A percentile compares a stretch with the other conserved stretches of the same genome.
These are phyloP conservation scores for Rhea americana DNA, from an alignment of 2,113 vertebrate species.

Conservation along the genomic window DNA sequence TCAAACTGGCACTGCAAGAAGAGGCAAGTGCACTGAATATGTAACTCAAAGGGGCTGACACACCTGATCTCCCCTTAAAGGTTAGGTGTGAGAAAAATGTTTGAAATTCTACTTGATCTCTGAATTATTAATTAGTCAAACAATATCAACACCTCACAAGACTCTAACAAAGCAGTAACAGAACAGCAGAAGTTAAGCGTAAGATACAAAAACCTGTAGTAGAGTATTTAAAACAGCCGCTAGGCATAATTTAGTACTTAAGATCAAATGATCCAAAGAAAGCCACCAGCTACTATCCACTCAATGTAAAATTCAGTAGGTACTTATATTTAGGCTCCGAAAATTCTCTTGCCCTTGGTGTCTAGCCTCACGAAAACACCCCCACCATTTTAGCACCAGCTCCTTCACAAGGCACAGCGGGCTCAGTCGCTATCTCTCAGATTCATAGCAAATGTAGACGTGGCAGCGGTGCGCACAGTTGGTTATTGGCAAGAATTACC, in stretches of 20 bases:
- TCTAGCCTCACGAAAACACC: not conserved
- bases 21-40: fast-evolving
- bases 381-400: not conserved
- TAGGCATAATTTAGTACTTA: not conserved
- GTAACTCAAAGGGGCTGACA: not conserved
- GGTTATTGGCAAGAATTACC: not conserved
- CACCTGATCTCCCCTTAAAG: not conserved
- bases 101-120: not conserved
- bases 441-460: not conserved
- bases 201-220: not conserved
- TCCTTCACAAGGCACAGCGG: not conserved
- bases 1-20: not conserved
- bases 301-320: not conserved
- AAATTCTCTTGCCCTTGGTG: not conserved
- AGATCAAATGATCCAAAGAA: not conserved
- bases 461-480: not conserved
- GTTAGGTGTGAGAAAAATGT: not conserved
- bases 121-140: not conserved
- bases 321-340: not conserved
- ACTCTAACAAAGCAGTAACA: not conserved
- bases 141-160: not conserved
- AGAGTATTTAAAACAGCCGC: not conserved
- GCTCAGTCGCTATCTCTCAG: not conserved
- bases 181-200: not conserved
- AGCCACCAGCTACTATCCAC: not conserved